Base-by-base conservation (phyloP, 2,797 vertebrate species). In the Monodelphis domestica region DNA sequence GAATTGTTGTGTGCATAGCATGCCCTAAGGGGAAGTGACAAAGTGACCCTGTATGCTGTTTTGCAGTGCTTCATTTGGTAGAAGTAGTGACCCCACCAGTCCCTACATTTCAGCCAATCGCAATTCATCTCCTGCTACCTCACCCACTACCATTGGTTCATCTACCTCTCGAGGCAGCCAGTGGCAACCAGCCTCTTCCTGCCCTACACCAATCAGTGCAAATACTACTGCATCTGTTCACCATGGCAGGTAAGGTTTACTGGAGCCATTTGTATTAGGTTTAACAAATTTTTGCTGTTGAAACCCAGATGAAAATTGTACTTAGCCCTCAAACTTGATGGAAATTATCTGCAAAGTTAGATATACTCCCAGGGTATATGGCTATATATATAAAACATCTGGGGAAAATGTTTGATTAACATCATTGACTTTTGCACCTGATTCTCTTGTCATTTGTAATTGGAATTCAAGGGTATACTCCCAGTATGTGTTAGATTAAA, bases 31-130 rank as follows among this genome's bases (percentile, higher is more conserved):
- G 70, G 95, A 94, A 95, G 0, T 98, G 97, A 97, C 70, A 84
- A 84, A 45, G 70, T 50, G 70, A 84, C 70, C 70, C 98, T 97
- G 97, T 98, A 97, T 98, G 97, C 95, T 98, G 93, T 98, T 97
- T 98, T 98, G 95, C 98, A 98, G 98, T 97, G 98, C 98, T 97
- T 98, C 98, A 96, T 98, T 98, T 98, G 98, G 98, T 98, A 98
- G 98, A 96, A 98, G 98, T 98, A 98, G 98, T 98, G 98, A 98
- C 97, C 98, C 98, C 97, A 97, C 96, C 97, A 98, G 97, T 96
- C 98, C 98, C 98, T 98, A 97, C 98, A 98, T 98, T 98, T 98
- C 98, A 98, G 97, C 98, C 98, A 98, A 92, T 98, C 89, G 97
- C 97, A 97, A 96, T 98, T 96, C 98, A 97, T 98, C 98, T 98